Percentiles rank a stretch among this genome's conserved stretches.
These are phyloP conservation scores for Ischnus inquisitorius DNA, from an alignment of 2,888 invertebrate genomes.

Conservation along the genomic window DNA sequence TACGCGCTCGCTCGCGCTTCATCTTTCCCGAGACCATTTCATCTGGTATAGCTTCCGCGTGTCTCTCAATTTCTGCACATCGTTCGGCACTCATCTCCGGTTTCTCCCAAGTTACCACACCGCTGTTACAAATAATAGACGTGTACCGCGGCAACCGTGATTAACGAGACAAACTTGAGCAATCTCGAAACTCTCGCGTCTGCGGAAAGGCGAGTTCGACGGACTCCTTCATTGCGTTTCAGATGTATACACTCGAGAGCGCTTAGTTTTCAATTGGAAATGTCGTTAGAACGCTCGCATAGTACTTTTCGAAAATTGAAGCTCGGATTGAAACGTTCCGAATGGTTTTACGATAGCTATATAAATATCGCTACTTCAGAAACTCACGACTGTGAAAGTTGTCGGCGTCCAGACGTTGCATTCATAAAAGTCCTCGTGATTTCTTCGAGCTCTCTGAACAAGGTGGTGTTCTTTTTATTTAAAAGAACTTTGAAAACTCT, in stretches of 20 bases:
- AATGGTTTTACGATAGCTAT: too few species aligned
- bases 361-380: background rate
- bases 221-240: background rate
- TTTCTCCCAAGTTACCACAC: slow-evolving; percentile 38
- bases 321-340: background rate
- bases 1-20: slow-evolving; percentile 12
- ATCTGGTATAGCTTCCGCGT: background rate
- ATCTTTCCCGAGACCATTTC: slow-evolving; percentile 6
- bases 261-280: slow-evolving; percentile 45
- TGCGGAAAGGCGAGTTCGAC: slow-evolving; percentile 54
- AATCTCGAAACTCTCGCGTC: slow-evolving; percentile 62
- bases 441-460: too few species aligned
- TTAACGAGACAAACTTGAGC: slow-evolving; percentile 70
- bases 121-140: slow-evolving; percentile 55
- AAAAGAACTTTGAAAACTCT: too few species aligned
- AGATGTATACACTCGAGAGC: slow-evolving; percentile 25
- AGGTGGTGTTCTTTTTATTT: too few species aligned
- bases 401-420: too few species aligned
- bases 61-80: slow-evolving; percentile 12
- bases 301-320: background rate
- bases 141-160: slow-evolving; percentile 54
- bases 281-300: background rate
- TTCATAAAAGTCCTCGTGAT: too few species aligned
- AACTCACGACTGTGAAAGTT: background rate
- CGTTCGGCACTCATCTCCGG: slow-evolving; percentile 47